phyloP scores from a whole-genome alignment of 2,113 vertebrate species.

The Saguinus midas region DNA sequence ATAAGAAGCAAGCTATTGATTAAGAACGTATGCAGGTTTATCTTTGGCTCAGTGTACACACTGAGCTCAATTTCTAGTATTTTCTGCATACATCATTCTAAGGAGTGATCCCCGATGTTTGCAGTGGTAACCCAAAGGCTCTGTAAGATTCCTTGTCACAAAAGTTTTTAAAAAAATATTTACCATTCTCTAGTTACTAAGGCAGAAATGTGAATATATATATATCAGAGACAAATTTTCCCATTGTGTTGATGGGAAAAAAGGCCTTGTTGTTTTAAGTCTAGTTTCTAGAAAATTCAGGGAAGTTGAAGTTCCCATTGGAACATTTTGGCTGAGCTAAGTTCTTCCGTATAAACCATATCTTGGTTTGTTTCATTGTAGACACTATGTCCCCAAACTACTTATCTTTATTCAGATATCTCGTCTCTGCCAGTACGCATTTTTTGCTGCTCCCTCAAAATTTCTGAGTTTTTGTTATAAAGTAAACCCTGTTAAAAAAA shows the following conservation, averaged over 20 bases:
- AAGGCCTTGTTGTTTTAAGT: background rate
- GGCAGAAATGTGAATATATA: constrained; percentile 19
- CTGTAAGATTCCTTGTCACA: background rate
- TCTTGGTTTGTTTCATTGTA: constrained; percentile 20
- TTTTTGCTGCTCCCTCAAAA: background rate
- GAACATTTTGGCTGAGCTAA: constrained; percentile 13
- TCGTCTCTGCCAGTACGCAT: background rate
- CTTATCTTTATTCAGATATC: constrained; percentile 18
- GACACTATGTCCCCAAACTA: background rate
- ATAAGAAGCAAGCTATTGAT: background rate
- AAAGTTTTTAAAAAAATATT: background rate
- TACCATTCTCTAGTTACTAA: background rate
- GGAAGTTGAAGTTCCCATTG: constrained; percentile 13
- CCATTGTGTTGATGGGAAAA: background rate
- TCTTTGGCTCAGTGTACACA: background rate
- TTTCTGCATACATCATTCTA: background rate
- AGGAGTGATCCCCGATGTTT: constrained; percentile 13
- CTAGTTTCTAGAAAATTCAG: constrained; percentile 48
- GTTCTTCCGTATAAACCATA: background rate
- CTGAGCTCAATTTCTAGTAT: background rate
- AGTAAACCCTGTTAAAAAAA: constrained; percentile 7
- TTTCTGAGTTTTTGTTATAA: constrained; percentile 43
- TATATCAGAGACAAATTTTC: constrained; percentile 22
- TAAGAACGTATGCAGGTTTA: background rate
- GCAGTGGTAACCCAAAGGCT: background rate